phyloP scores from a whole-genome alignment of 2,797 vertebrate genomes.

The Micrastur ruficollis region DNA sequence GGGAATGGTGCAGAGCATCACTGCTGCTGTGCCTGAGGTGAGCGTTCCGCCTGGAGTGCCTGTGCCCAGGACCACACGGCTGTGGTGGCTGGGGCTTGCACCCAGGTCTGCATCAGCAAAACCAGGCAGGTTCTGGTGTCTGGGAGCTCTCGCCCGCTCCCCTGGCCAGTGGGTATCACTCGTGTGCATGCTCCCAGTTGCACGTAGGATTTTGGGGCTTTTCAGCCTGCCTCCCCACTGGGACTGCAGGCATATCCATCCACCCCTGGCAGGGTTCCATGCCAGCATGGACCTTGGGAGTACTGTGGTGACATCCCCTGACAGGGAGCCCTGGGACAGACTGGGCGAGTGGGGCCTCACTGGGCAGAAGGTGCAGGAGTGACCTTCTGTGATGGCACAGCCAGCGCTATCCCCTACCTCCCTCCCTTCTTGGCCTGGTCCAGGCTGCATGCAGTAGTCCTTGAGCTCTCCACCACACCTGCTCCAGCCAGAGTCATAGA shows the following conservation, averaged over 20 bases:
- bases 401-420: rapidly evolving
- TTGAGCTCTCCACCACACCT: not conserved
- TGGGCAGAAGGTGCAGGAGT: not conserved
- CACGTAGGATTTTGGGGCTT: not conserved
- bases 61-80: not conserved
- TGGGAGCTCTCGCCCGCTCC: not conserved
- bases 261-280: not conserved
- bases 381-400: not conserved
- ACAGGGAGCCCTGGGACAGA: not conserved
- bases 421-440: not conserved
- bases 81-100: rapidly evolving
- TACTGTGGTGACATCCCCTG: not conserved
- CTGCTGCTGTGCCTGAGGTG: not conserved
- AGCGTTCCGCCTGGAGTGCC: not conserved
- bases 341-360: rapidly evolving
- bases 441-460: not conserved
- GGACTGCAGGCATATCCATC: not conserved
- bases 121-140: not conserved
- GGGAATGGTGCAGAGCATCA: rapidly evolving
- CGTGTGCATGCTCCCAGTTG: rapidly evolving
- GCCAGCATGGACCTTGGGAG: not conserved
- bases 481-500: not conserved
- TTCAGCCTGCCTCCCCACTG: not conserved
- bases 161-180: not conserved
- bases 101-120: not conserved